These are phyloP conservation scores for Ceratosolen solmsi DNA, from an alignment of 1,140 invertebrate species.

Conservation along the genomic window DNA sequence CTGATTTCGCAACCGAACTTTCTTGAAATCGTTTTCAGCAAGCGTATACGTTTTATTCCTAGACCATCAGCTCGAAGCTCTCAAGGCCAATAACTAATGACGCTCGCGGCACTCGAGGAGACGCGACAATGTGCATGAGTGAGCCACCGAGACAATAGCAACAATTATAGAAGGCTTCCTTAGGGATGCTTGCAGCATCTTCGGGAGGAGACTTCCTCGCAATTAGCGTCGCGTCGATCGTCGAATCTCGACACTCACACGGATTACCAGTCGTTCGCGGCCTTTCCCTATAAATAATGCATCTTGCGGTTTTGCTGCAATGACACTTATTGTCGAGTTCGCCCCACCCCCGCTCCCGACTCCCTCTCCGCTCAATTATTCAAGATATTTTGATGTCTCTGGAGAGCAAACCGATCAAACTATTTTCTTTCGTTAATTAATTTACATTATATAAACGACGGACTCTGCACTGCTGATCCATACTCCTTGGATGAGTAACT, in stretches of 20 bases:
- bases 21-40: too few species aligned
- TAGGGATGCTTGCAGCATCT: neutral
- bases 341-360: too few species aligned
- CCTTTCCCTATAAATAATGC: slow-evolving; percentile 9
- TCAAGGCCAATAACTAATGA: slow-evolving; percentile 22
- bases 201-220: neutral
- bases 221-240: neutral
- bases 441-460: too few species aligned
- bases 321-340: too few species aligned
- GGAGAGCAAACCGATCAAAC: too few species aligned
- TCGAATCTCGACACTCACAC: neutral
- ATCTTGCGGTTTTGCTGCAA: neutral
- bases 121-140: neutral
- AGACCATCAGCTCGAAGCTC: neutral
- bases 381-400: too few species aligned
- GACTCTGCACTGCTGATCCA: too few species aligned
- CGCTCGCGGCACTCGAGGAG: neutral
- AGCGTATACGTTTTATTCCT: too few species aligned
- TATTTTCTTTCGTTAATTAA: too few species aligned
- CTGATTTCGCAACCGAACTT: too few species aligned
- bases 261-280: neutral
- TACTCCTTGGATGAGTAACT: too few species aligned
- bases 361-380: too few species aligned
- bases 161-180: slow-evolving; percentile 17
- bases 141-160: slow-evolving; percentile 26